phyloP scores from a whole-genome alignment of 2,888 invertebrate species.

The Drosophila macrospina region DNA sequence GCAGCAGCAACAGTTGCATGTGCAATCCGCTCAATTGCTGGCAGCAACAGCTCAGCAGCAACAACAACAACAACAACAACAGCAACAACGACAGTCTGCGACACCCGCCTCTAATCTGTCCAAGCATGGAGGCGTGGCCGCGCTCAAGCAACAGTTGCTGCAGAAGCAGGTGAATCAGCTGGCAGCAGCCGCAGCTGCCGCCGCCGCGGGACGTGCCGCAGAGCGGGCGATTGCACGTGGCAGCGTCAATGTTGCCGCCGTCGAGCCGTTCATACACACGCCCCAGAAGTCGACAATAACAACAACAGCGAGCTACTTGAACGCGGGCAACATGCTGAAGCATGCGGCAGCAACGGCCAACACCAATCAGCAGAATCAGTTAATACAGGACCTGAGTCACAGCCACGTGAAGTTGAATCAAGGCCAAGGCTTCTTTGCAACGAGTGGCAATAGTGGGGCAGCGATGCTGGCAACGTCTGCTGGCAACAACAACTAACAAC shows the following conservation, averaged over 20 bases:
- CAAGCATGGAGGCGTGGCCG: conserved; percentile 79
- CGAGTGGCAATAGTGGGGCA: conserved; percentile 18
- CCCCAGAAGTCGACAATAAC: conserved; percentile 88
- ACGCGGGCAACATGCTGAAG: conserved; percentile 80
- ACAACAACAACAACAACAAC: conserved; percentile 39
- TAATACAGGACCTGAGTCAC: conserved; percentile 85
- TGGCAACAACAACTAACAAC: conserved; percentile 84
- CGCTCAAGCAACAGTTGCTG: conserved; percentile 79
- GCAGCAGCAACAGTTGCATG: conserved; percentile 57
- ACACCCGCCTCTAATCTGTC: conserved; percentile 52
- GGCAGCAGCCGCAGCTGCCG: conserved; percentile 66
- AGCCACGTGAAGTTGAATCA: conserved; percentile 82
- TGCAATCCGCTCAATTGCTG: conserved; percentile 56
- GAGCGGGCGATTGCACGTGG: conserved; percentile 82
- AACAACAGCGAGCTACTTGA: conserved; percentile 84
- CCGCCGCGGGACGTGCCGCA: conserved; percentile 64
- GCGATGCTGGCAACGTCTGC: conserved; percentile 53
- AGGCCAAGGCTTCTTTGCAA: conserved; percentile 53
- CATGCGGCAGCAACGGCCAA: conserved; percentile 84
- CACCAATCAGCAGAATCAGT: conserved; percentile 84
- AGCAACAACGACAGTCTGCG: conserved; percentile 53
- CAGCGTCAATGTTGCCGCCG: conserved; percentile 93
- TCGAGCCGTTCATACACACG: conserved; percentile 95
- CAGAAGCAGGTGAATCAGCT: conserved; percentile 79
- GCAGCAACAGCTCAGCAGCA: conserved; percentile 50